Conservation (phyloP, 2,888 invertebrate species). For the Caenorhabditis sp. region DNA sequence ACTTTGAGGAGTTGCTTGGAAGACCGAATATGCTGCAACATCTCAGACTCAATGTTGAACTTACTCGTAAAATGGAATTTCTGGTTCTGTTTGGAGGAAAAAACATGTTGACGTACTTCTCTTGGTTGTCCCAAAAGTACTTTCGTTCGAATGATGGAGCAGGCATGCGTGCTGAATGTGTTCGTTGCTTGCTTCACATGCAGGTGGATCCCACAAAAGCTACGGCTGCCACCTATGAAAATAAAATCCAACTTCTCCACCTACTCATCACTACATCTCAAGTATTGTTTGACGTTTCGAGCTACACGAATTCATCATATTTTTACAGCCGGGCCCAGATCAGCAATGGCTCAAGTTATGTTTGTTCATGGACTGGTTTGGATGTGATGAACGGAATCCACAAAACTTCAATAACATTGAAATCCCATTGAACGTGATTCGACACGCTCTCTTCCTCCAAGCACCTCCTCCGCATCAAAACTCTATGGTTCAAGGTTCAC, state of each 20-base stretch:
- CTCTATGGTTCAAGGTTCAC: constrained; percentile 36
- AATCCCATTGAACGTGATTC: constrained; percentile 40
- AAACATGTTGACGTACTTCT: constrained; percentile 38
- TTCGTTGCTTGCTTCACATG: constrained; percentile 88
- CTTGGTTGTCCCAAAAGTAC: constrained; percentile 85
- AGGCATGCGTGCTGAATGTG: constrained; percentile 93
- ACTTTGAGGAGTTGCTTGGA: constrained; percentile 36
- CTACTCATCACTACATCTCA: constrained; percentile 45
- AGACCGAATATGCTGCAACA: constrained; percentile 32
- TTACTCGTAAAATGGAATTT: constrained; percentile 36
- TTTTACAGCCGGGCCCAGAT: constrained; percentile 64
- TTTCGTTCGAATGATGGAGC: constrained; percentile 91
- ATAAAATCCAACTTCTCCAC: constrained; percentile 60
- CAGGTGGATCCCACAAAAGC: constrained; percentile 24
- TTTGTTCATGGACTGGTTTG: constrained; percentile 93
- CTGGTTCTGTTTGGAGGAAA: constrained; percentile 35
- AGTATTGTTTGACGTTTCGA: too few relatives aligned
- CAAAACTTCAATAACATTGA: constrained; percentile 32
- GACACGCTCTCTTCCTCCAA: constrained; percentile 54
- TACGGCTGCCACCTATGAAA: constrained; percentile 32
- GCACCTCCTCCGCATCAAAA: constrained; percentile 32
- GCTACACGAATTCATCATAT: too few relatives aligned
- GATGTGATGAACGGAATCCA: constrained; percentile 47
- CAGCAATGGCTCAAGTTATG: constrained; percentile 89
- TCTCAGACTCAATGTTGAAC: constrained; percentile 29